Base-by-base conservation (phyloP, 2,797 vertebrate species). In the Chloroceryle inda region DNA sequence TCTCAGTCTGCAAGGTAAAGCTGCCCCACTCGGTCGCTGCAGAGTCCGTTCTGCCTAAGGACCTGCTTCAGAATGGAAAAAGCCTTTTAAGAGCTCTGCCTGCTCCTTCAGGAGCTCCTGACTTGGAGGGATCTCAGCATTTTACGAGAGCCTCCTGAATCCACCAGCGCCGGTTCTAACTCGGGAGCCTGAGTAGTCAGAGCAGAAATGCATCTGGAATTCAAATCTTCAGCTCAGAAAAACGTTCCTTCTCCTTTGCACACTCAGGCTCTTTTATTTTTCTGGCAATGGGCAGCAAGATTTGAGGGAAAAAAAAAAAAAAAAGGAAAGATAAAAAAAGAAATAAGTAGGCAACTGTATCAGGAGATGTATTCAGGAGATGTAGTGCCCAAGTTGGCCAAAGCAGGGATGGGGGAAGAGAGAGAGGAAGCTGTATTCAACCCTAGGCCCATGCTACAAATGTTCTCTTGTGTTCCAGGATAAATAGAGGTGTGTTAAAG, bases 401-500 rank as follows among this genome's bases (percentile, higher is more conserved):
- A 89, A 88, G 85, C 79, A 90, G 68, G 86, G 75, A 76, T 0
- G 7, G 44, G 83, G 95, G 72, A 92, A 94, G 67, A 94, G 89
- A 89, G 84, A 94, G 92, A 94, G 95, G 94, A 97, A 96, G 91
- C 94, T 74, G 77, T 58, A 89, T 95, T 94, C 92, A 96, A 88
- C 94, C 94, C 75, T 53, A 45, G 68, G 21, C 35, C 84, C 76
- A 47, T 45, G 63, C 92, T 92, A 97, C 94, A 97, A 97, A 97
- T 17, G 92, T 73, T 93, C 92, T 80, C 96, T 96, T 98, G 97
- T 97, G 92, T 86, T 96, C 81, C 86, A 95, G 95, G 71, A 96
- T 95, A 97, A 96, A 96, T 76, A 96, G 92, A 96, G 95, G 94
- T 94, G 95, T 95, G 94, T 91, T 96, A 50, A 94, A 94, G 92